Percentiles rank a stretch among this genome's conserved stretches.
Conservation (phyloP, 2,113 vertebrate genomes). For the Rhagologus leucostigma region DNA sequence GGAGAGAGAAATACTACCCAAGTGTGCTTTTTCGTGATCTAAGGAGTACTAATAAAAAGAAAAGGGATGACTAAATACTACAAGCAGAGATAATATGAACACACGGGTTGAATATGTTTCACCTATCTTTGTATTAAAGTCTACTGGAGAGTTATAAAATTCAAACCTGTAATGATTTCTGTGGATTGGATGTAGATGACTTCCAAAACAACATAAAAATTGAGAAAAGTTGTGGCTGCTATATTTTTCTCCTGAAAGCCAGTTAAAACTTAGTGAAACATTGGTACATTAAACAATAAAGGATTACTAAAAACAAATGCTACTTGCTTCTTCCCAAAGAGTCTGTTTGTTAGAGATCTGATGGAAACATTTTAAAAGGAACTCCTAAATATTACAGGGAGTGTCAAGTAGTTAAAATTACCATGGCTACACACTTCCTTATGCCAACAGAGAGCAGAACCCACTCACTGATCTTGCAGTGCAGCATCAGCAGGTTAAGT, state of each 20-base stretch:
- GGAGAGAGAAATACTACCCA: neutral
- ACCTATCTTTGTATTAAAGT: neutral
- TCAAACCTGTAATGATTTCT: neutral
- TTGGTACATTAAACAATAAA: neutral
- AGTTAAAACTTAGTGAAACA: neutral
- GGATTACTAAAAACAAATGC: neutral
- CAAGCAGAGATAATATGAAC: neutral
- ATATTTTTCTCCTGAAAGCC: neutral
- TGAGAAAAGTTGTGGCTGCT: neutral
- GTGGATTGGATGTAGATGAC: neutral
- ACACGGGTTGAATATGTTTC: neutral
- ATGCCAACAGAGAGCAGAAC: neutral
- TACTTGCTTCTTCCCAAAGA: neutral
- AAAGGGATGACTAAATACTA: neutral
- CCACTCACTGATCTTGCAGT: neutral
- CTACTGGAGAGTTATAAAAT: neutral
- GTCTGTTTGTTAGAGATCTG: neutral
- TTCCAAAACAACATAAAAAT: neutral
- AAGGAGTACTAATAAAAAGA: neutral
- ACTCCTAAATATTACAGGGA: neutral
- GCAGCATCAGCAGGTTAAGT: neutral
- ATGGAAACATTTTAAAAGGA: neutral
- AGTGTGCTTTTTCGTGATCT: neutral
- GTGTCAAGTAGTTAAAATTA: neutral
- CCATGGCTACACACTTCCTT: neutral